These are phyloP conservation scores for Spodoptera litura DNA, from an alignment of 1,140 invertebrate genomes.

Conservation along the genomic window DNA sequence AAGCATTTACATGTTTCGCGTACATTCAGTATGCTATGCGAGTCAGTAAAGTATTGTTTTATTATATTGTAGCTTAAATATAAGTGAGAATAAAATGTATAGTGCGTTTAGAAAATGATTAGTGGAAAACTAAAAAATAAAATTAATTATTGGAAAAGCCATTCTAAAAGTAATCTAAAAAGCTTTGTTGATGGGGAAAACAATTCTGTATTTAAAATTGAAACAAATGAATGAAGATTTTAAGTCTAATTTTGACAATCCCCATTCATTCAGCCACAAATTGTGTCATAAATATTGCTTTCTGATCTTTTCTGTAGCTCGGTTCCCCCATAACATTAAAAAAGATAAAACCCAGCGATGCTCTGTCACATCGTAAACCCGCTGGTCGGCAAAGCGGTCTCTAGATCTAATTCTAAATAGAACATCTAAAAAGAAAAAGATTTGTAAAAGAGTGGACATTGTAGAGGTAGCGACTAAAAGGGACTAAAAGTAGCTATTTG, in stretches of 20 bases:
- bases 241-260: too few relatives aligned
- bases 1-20: constrained; percentile 19
- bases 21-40: constrained; percentile 3
- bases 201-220: constrained; percentile 1
- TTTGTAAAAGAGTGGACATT: constrained; percentile 47
- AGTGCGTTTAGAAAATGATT: constrained; percentile 22
- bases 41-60: constrained; percentile 34
- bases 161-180: constrained; percentile 67
- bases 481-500: constrained; percentile 15
- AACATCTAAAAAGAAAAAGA: constrained; percentile 56
- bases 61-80: constrained; percentile 3
- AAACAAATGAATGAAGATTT: neutral
- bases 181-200: constrained; percentile 61
- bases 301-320: neutral
- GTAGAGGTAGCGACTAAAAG: constrained; percentile 47
- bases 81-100: constrained; percentile 29
- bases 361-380: constrained; percentile 51
- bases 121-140: constrained; percentile 53
- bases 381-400: constrained; percentile 70
- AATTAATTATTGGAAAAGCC: constrained; percentile 58
- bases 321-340: constrained; percentile 47
- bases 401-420: constrained; percentile 51
- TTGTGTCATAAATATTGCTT: too few relatives aligned
- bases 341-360: constrained; percentile 59
- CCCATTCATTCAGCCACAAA: too few relatives aligned